Evolutionary conservation across 2,888 invertebrate species (phyloP).

Genomic region (Cheilosia impressa): DNA sequence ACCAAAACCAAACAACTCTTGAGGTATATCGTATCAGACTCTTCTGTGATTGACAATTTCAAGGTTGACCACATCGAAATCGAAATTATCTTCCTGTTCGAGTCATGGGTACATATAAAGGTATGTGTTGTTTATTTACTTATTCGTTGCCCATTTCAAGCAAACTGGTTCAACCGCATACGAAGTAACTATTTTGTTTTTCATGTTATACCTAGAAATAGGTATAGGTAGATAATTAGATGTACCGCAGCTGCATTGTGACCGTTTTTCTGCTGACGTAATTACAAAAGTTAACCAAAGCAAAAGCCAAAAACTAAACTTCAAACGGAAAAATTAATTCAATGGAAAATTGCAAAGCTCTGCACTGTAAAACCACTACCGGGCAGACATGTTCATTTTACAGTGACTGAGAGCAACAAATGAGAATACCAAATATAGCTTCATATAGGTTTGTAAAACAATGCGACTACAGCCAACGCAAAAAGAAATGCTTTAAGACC

Average conservation of each 20-base stretch:
- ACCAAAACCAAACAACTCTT: conserved; percentile 7
- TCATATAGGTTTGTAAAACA: conserved; percentile 22
- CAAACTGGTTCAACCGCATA: conserved; percentile 57
- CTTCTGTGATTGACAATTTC: conserved; percentile 25
- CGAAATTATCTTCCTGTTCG: conserved; percentile 33
- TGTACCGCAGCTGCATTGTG: conserved; percentile 52
- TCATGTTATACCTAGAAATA: conserved; percentile 28
- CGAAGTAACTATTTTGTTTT: conserved; percentile 40
- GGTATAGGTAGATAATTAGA: conserved; percentile 55
- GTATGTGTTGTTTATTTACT: not conserved
- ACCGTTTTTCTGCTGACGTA: conserved; percentile 42
- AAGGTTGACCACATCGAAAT: conserved; percentile 42
- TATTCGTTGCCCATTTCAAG: not conserved
- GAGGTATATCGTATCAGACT: not conserved
- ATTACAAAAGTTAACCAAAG: conserved; percentile 59
- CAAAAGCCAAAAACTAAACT: conserved; percentile 62
- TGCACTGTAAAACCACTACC: conserved; percentile 53
- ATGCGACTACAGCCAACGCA: conserved; percentile 29
- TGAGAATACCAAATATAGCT: conserved; percentile 15
- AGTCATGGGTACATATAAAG: not conserved
- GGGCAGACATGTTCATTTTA: conserved; percentile 46
- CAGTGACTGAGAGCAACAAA: conserved; percentile 44
- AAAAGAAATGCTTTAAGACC: not conserved
- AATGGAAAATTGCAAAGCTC: conserved; percentile 74
- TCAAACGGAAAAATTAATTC: conserved; percentile 71